A percentile compares a stretch with the other conserved stretches of the same genome.
Conservation (phyloP, 2,888 invertebrate genomes). For the Athrips mouffetella region DNA sequence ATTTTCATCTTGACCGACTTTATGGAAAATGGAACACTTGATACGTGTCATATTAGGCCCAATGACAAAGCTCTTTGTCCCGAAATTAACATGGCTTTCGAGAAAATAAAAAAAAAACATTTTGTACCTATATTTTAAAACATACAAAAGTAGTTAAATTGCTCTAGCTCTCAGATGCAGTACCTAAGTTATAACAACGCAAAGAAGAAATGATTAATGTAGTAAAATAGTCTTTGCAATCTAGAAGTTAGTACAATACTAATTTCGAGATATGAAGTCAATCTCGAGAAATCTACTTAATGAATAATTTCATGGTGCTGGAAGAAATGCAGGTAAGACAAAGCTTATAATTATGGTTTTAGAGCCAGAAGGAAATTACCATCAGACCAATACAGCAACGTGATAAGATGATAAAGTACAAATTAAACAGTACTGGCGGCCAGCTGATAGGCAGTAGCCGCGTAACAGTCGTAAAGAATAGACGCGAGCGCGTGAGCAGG, state of each 20-base stretch:
- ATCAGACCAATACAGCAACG: slow-evolving; percentile 47
- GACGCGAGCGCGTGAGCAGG: slow-evolving; percentile 50
- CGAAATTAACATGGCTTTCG: background rate
- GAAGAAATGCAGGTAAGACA: slow-evolving; percentile 21
- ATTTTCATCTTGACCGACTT: slow-evolving; percentile 54
- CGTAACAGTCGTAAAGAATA: slow-evolving; percentile 47
- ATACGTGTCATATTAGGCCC: slow-evolving; percentile 27
- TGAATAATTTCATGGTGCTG: slow-evolving; percentile 24
- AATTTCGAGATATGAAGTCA: too few relatives aligned
- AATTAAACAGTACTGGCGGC: slow-evolving; percentile 62
- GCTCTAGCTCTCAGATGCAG: too few relatives aligned
- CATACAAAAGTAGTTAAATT: too few relatives aligned
- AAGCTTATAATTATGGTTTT: slow-evolving; percentile 31
- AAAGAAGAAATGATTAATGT: too few relatives aligned
- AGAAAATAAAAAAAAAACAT: background rate
- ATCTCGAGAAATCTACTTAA: too few relatives aligned
- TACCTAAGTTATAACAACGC: too few relatives aligned
- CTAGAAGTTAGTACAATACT: background rate
- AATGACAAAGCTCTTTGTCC: slow-evolving; percentile 11
- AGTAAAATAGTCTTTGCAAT: too few relatives aligned
- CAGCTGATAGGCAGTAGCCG: slow-evolving; percentile 66
- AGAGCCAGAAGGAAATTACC: slow-evolving; percentile 29
- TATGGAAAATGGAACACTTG: slow-evolving; percentile 43
- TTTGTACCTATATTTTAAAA: too few relatives aligned
- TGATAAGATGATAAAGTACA: slow-evolving; percentile 68